Conservation (phyloP, 1,140 invertebrate species). For the Brachionus paranguensis region DNA sequence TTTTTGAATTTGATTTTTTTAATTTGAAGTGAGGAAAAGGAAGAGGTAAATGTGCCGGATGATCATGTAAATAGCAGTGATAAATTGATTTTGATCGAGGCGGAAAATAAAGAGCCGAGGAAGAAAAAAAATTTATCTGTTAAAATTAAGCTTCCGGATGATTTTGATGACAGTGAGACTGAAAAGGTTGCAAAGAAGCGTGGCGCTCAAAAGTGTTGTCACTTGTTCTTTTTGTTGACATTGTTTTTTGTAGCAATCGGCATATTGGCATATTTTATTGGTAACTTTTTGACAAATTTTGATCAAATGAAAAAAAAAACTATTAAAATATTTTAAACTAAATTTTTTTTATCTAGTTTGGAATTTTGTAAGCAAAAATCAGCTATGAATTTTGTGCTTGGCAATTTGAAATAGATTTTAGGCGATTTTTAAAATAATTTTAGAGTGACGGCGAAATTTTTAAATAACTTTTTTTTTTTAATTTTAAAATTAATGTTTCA, state of each 20-base stretch:
- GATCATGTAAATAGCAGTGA: background rate
- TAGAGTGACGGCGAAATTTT: background rate
- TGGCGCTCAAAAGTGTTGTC: background rate
- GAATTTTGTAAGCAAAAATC: background rate
- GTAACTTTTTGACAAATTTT: slow-evolving; percentile 15
- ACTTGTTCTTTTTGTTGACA: slow-evolving; percentile 14
- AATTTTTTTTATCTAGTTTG: background rate
- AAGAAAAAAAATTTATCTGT: slow-evolving; percentile 26
- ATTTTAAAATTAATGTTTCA: background rate
- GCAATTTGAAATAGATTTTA: background rate
- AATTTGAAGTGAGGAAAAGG: background rate
- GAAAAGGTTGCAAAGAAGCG: background rate
- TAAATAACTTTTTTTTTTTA: background rate
- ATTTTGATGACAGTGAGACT: background rate
- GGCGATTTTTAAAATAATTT: background rate
- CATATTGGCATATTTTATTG: slow-evolving; percentile 1
- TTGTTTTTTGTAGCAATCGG: slow-evolving; percentile 20
- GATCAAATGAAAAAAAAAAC: background rate
- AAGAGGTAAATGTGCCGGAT: background rate
- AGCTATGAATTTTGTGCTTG: background rate
- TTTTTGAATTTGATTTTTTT: background rate
- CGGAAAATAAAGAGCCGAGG: background rate
- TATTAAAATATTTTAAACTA: background rate
- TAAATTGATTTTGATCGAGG: background rate
- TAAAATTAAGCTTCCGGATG: slow-evolving; percentile 7